Conservation (phyloP, 2,797 vertebrate genomes). For the Macrochelys suwanniensis region DNA sequence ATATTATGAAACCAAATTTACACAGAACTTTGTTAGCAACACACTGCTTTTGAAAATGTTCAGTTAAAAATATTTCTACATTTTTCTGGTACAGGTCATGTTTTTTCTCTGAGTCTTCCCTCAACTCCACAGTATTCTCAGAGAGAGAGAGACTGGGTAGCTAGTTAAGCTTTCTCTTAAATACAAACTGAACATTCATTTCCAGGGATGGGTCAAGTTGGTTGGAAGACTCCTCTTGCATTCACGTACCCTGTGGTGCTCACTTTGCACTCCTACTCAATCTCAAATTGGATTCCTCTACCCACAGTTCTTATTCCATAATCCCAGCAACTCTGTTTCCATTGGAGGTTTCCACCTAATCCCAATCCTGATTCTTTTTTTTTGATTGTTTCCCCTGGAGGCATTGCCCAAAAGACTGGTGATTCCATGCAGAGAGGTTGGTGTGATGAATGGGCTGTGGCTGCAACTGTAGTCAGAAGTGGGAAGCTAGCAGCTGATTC, state of each 20-base stretch:
- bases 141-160: background rate
- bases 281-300: background rate
- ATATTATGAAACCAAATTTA: constrained; percentile 33
- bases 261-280: background rate
- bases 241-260: constrained; percentile 4
- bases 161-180: background rate
- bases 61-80: constrained; percentile 12
- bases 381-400: background rate
- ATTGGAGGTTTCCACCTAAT: constrained; percentile 30
- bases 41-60: background rate
- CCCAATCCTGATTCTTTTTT: background rate
- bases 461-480: background rate
- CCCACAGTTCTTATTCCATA: background rate
- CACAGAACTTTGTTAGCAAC: background rate
- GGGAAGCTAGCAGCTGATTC: background rate
- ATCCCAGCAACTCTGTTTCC: background rate
- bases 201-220: background rate
- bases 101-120: background rate
- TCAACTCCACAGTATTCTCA: constrained; percentile 33
- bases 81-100: background rate
- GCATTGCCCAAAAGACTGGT: background rate
- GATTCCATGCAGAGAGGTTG: background rate
- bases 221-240: background rate
- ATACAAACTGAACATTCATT: background rate
- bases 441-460: background rate